Base-by-base conservation (phyloP, 2,797 vertebrate genomes). In the Aeoliscus strigatus region DNA sequence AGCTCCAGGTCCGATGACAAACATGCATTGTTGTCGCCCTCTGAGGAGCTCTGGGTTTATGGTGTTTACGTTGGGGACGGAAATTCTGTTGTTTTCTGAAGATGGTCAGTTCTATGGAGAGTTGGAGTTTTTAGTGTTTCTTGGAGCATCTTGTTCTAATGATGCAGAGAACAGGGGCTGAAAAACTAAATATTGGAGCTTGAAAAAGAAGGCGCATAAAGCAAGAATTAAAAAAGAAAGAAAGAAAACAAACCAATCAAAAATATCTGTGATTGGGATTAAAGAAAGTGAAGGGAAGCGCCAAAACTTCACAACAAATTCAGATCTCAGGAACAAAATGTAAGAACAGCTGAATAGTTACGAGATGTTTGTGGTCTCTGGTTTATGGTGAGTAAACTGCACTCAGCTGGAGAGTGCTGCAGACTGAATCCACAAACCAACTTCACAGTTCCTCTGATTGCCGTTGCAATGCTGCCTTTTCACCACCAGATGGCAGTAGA, bases 401-500 rank as follows among this genome's bases (percentile, higher is more conserved):
- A 52, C n/a, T n/a, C n/a, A n/a, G n/a, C n/a, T n/a, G n/a, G n/a
- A n/a, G n/a, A n/a, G n/a, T n/a, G n/a, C n/a, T n/a, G n/a, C n/a
- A n/a, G n/a, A n/a, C n/a, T 27, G 34, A 34, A 29, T 63, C 48
- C 60, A 37, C 21, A 45, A 58, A 54, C 13, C n/a, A n/a, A n/a
- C n/a, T n/a, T n/a, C n/a, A n/a, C n/a, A n/a, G n/a, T n/a, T n/a
- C 29, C 36, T 24, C 45, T 44, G 24, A 43, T 18, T 11, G 13
- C 6, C 1, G 14, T 14, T 82, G 85, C 68, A 86, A 41, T 77
- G 7, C 54, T 3, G 1, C 0, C 4, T 2, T 31, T 18, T 35
- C 27, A 21, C 82, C 86, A 87, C 84, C 66, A 87, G 87, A 79
- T 89, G 85, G 38, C 80, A 75, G 68, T 72, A 65, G 9, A 59